Conservation (phyloP, 2,888 invertebrate genomes). For the Callosobruchus maculatus region DNA sequence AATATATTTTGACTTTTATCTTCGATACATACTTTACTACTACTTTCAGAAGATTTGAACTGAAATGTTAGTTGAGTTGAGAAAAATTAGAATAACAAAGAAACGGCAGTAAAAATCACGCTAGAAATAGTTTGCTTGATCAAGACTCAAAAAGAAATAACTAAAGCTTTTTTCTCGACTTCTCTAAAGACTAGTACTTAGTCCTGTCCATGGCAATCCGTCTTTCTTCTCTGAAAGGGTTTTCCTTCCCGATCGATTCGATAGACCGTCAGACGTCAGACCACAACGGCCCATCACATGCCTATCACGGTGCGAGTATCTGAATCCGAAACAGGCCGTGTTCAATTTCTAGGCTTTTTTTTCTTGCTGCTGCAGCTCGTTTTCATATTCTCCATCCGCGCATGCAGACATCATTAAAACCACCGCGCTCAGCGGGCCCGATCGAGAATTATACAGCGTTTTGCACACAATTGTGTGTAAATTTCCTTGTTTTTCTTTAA, state of each 20-base stretch:
- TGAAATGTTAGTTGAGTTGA: too few relatives aligned
- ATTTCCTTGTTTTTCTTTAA: slow-evolving; percentile 6
- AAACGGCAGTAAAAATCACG: too few relatives aligned
- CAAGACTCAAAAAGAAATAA: too few relatives aligned
- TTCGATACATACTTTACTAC: too few relatives aligned
- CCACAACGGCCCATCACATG: slow-evolving; percentile 27
- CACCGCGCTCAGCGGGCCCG: slow-evolving; percentile 4
- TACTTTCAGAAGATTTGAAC: too few relatives aligned
- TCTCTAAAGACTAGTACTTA: background rate
- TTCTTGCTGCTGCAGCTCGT: slow-evolving; percentile 2
- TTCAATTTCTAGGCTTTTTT: slow-evolving; percentile 30
- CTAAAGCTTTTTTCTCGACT: too few relatives aligned
- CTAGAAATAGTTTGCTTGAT: too few relatives aligned
- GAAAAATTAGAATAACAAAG: too few relatives aligned
- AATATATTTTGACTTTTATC: too few relatives aligned
- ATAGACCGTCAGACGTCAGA: slow-evolving; percentile 29
- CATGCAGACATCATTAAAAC: slow-evolving; percentile 8
- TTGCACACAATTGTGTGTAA: slow-evolving; percentile 11
- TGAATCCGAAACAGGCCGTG: slow-evolving; percentile 26
- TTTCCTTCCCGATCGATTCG: slow-evolving; percentile 23
- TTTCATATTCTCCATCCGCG: slow-evolving; percentile 1
- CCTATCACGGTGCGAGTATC: slow-evolving; percentile 24
- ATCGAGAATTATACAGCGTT: background rate
- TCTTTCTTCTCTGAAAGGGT: background rate
- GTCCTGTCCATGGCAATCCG: background rate